phyloP scores from a whole-genome alignment of 2,797 vertebrate species.

The Sebastiscus tertius region DNA sequence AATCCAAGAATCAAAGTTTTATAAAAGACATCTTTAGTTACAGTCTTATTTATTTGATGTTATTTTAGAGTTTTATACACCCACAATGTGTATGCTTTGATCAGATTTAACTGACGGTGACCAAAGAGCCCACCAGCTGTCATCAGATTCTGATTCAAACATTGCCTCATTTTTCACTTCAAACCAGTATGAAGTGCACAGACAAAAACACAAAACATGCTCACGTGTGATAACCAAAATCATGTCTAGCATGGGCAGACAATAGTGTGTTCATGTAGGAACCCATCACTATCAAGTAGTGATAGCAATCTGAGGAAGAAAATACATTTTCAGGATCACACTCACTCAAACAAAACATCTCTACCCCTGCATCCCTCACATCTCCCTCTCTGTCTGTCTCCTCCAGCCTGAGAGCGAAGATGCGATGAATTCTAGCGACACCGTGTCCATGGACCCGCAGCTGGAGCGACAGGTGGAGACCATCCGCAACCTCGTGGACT shows the following conservation, averaged over 20 bases:
- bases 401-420: conserved; percentile 87
- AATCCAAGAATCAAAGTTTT: neutral
- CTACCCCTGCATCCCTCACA: neutral
- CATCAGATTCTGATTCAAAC: neutral
- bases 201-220: neutral
- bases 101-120: neutral
- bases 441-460: conserved; percentile 97
- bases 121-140: neutral
- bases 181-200: neutral
- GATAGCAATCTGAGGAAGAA: neutral
- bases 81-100: neutral
- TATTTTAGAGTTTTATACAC: neutral
- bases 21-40: neutral
- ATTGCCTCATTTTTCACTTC: neutral
- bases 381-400: neutral
- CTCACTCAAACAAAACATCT: neutral
- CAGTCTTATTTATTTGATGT: neutral
- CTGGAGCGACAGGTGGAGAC: conserved; percentile 96
- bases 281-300: neutral
- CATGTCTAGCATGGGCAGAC: neutral
- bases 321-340: neutral
- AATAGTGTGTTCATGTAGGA: neutral
- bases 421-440: conserved; percentile 81
- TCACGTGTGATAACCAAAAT: neutral
- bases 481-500: conserved; percentile 96